A percentile compares a stretch with the other conserved stretches of the same genome.
phyloP scores from a whole-genome alignment of 2,888 invertebrate genomes.

The Ditylenchus weischeri region DNA sequence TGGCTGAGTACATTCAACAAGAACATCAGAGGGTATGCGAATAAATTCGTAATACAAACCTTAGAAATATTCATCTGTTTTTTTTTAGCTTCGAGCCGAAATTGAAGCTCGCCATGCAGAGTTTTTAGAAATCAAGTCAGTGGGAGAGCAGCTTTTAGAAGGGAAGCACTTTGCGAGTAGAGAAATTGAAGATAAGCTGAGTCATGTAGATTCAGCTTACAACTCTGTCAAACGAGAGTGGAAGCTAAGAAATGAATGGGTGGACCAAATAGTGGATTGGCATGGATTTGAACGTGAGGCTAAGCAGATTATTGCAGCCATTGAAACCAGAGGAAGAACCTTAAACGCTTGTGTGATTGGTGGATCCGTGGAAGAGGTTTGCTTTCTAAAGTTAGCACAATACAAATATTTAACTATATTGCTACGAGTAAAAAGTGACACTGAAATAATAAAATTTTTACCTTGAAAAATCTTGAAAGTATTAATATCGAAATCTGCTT shows the following conservation, averaged over 20 bases:
- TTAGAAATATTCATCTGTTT: too few species aligned
- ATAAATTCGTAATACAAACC: too few species aligned
- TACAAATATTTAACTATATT: too few species aligned
- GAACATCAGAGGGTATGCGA: conserved; percentile 69
- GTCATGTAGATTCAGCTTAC: conserved; percentile 74
- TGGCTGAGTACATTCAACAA: conserved; percentile 66
- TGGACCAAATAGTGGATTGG: conserved; percentile 72
- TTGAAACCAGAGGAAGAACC: conserved; percentile 75
- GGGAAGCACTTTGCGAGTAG: conserved; percentile 73
- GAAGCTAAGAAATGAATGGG: conserved; percentile 80
- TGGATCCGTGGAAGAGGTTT: conserved; percentile 44
- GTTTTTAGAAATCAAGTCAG: conserved; percentile 72
- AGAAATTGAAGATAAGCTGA: conserved; percentile 57
- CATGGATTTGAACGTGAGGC: conserved; percentile 92
- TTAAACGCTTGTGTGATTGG: conserved; percentile 34
- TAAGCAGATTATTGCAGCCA: conserved; percentile 82
- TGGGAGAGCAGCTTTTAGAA: conserved; percentile 79
- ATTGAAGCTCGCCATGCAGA: conserved; percentile 83
- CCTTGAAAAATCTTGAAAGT: too few species aligned
- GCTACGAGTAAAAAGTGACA: too few species aligned
- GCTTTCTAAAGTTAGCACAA: too few species aligned
- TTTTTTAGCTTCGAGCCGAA: conserved; percentile 69
- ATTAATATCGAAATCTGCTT: too few species aligned
- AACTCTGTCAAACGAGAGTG: conserved; percentile 78
- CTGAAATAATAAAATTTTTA: too few species aligned